Percentiles rank a stretch among this genome's conserved stretches.
These are phyloP conservation scores for Sinocyclocheilus anophthalmus DNA, from an alignment of 2,113 vertebrate species.

Conservation along the genomic window DNA sequence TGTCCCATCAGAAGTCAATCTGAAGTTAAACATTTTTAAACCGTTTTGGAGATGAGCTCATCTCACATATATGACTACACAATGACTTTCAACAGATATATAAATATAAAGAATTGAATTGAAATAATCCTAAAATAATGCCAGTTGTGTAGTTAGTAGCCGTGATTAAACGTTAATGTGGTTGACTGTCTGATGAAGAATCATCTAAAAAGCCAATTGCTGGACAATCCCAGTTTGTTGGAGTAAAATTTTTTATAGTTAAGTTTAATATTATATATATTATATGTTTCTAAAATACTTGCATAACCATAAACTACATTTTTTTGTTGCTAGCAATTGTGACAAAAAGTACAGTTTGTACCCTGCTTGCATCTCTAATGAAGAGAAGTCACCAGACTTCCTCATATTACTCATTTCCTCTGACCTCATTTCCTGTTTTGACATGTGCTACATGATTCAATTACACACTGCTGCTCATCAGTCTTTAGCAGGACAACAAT, in stretches of 20 bases:
- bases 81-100: background rate
- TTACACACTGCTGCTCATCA: slow-evolving; percentile 14
- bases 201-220: background rate
- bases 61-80: background rate
- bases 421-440: slow-evolving; percentile 29
- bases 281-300: too few species aligned
- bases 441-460: background rate
- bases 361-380: background rate
- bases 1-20: too few species aligned
- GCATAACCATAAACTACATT: too few species aligned
- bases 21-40: too few species aligned
- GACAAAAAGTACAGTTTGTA: background rate
- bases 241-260: too few species aligned
- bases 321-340: background rate
- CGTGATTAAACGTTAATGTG: too few species aligned
- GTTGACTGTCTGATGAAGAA: background rate
- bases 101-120: background rate
- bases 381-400: background rate
- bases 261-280: too few species aligned
- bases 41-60: background rate
- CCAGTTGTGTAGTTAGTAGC: too few species aligned
- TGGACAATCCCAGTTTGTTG: background rate
- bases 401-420: background rate
- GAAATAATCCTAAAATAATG: background rate
- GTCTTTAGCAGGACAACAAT: slow-evolving; percentile 25